Evolutionary conservation across 2,888 invertebrate species (phyloP).

Genomic region (Troilus luridus): DNA sequence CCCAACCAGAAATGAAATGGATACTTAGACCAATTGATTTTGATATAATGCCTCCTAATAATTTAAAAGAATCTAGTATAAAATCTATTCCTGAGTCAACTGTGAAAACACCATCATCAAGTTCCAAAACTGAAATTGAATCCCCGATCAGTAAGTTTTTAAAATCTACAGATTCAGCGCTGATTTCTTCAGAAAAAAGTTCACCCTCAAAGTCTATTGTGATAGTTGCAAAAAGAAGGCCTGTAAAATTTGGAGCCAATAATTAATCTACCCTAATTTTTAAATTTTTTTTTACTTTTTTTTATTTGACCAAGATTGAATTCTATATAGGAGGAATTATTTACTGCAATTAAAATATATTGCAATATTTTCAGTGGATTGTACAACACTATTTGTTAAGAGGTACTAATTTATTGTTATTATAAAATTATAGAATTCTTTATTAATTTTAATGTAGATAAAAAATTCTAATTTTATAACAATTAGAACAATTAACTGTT

Average conservation of each 20-base stretch:
- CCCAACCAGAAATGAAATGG: slow-evolving; percentile 52
- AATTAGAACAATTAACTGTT: no score
- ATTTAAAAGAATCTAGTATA: neutral
- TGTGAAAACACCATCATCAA: no score
- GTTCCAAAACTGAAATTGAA: neutral
- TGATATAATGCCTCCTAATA: slow-evolving; percentile 11
- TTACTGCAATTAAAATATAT: neutral
- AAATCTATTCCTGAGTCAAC: neutral
- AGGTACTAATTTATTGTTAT: no score
- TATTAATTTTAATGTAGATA: neutral
- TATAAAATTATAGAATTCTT: neutral
- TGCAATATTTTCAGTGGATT: neutral
- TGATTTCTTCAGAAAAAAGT: slow-evolving; percentile 1
- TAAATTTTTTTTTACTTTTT: neutral
- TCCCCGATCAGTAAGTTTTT: neutral
- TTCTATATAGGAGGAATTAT: no score
- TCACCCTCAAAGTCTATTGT: slow-evolving; percentile 49
- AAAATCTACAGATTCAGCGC: neutral
- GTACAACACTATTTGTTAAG: neutral
- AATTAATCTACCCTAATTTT: neutral
- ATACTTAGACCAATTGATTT: slow-evolving; percentile 54
- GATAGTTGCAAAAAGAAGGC: slow-evolving; percentile 45
- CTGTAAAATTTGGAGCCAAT: slow-evolving; percentile 44
- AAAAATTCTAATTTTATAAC: no score
- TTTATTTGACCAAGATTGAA: neutral